Evolutionary conservation across 1,140 invertebrate genomes (phyloP), one percentile per base, ranked within the genome.

Genomic region (Cyclargus thomasi): DNA sequence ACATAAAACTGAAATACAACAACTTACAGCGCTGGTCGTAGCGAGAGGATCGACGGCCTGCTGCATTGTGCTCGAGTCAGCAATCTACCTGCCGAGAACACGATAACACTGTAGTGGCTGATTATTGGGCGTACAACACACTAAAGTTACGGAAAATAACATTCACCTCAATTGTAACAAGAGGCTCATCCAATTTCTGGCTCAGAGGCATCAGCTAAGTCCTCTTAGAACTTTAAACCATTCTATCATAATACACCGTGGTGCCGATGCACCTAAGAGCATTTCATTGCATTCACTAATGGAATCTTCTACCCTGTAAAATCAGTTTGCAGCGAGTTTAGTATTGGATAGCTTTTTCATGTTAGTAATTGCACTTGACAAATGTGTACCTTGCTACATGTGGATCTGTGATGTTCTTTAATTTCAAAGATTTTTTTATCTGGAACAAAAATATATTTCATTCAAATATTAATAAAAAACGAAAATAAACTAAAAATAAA

Each of bases 1-100:
- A n/a, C n/a, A n/a, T n/a, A n/a, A n/a, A n/a, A n/a, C n/a, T n/a
- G n/a, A n/a, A 8, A 8, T 29, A 67, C 21, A 35, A 22, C 23
- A 68, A 77, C 81, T 84, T 82, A 91, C 90, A 80, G 90, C 90
- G 82, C 90, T 91, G 63, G 90, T 91, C 68, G 90, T 91, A 69
- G 90, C 90, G 65, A 91, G 85, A 75, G 90, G 90, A 77, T 91
- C 90, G 71, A 91, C 90, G 70, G 90, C 90, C 79, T 91, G 90
- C 81, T 91, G 90, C 90, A 91, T 91, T 75, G 88, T 91, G 90
- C 88, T 91, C 85, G 90, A 91, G 81, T 91, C 90, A 83, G 90
- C 90, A 82, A 91, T 91, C 90, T 91, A 91, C 89, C 90, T 91
- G 82, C 80, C 90, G 83, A 84, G 82, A 75, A 75, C 53, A 86